These are phyloP conservation scores for Acanthornis magna DNA, from an alignment of 2,797 vertebrate genomes.

Conservation along the genomic window DNA sequence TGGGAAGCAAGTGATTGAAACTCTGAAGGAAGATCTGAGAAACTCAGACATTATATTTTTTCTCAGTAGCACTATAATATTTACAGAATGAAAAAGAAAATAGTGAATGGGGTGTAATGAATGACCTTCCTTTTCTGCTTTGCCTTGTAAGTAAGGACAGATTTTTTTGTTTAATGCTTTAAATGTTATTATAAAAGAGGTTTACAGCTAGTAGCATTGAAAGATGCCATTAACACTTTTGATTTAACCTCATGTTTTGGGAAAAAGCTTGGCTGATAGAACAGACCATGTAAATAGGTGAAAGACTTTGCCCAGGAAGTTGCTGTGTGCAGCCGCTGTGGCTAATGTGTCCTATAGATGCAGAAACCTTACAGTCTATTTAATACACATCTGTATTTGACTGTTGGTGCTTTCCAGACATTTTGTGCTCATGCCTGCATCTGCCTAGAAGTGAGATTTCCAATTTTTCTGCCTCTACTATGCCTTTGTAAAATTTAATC, in stretches of 20 bases:
- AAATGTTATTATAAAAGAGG: constrained; percentile 31
- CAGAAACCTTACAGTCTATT: background rate
- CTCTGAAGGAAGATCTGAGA: constrained; percentile 76
- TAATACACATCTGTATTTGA: background rate
- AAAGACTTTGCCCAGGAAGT: constrained; percentile 17
- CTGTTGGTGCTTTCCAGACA: background rate
- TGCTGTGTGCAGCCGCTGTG: background rate
- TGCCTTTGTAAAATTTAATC: background rate
- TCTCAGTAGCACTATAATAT: constrained; percentile 64
- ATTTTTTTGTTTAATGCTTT: constrained; percentile 60
- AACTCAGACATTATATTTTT: constrained; percentile 65
- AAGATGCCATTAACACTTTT: constrained; percentile 43
- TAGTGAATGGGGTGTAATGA: constrained; percentile 69
- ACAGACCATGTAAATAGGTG: constrained; percentile 27
- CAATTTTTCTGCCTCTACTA: background rate
- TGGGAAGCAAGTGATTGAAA: constrained; percentile 77
- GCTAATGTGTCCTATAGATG: background rate
- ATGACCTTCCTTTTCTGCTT: constrained; percentile 71
- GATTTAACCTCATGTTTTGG: constrained; percentile 41
- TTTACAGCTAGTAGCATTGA: constrained; percentile 12
- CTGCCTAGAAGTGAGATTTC: background rate
- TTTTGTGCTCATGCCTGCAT: background rate
- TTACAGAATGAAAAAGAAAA: constrained; percentile 73
- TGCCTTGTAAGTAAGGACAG: constrained; percentile 76
- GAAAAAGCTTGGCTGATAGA: constrained; percentile 10